phyloP scores from a whole-genome alignment of 2,113 vertebrate genomes.

The Nothoprocta perdicaria region DNA sequence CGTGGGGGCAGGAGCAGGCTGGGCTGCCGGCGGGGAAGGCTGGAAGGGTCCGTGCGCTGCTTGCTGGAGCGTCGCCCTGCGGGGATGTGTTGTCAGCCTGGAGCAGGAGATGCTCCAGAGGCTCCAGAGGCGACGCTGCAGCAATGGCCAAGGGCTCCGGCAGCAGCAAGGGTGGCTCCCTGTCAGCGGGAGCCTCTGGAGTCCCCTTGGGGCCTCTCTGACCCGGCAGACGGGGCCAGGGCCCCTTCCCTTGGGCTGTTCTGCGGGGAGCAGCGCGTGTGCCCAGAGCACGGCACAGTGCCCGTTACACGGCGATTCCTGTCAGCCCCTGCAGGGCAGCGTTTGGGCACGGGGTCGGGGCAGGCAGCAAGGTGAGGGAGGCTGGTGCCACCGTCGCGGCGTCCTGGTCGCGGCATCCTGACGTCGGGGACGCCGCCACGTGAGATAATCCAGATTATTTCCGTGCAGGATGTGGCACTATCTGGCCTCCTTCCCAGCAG shows the following conservation, averaged over 20 bases:
- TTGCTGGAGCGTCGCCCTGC: neutral
- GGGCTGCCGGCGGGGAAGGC: neutral
- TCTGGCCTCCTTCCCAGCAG: neutral
- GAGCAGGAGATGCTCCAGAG: rapidly evolving
- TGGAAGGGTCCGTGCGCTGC: neutral
- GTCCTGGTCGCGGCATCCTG: rapidly evolving
- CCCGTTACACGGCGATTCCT: neutral
- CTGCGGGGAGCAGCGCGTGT: neutral
- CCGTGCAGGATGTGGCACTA: neutral
- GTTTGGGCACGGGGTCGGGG: neutral
- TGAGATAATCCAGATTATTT: slow-evolving; percentile 52
- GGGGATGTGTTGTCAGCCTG: neutral
- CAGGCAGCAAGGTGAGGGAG: neutral
- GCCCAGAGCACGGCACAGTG: neutral
- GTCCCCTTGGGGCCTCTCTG: neutral
- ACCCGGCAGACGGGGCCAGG: neutral
- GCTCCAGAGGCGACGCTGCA: neutral
- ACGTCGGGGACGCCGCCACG: neutral
- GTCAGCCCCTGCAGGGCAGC: neutral
- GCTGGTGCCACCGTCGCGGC: neutral
- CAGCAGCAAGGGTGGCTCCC: rapidly evolving
- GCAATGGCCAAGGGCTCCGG: neutral
- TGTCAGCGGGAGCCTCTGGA: neutral
- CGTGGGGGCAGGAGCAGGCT: no score
- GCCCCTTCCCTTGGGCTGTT: neutral